phyloP scores from a whole-genome alignment of 2,888 invertebrate species.

The Phymatocera aterrima region DNA sequence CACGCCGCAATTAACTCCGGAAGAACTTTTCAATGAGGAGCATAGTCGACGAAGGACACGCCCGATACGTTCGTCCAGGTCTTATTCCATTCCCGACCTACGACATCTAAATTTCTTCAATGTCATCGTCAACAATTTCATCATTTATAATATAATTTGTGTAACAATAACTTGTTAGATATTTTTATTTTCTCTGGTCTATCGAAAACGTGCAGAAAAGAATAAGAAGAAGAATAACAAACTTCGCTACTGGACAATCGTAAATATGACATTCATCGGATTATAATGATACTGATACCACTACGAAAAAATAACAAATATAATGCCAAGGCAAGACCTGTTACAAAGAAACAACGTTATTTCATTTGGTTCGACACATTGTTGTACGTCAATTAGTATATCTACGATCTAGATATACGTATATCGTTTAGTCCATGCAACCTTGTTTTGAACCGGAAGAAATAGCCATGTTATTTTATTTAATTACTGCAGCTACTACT shows the following conservation, averaged over 20 bases:
- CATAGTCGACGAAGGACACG: slow-evolving; percentile 26
- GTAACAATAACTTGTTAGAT: slow-evolving; percentile 37
- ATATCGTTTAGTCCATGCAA: slow-evolving; percentile 49
- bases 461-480: slow-evolving; percentile 64
- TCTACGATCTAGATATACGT: neutral
- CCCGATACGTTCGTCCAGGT: slow-evolving; percentile 13
- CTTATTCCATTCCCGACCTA: neutral
- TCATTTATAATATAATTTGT: slow-evolving; percentile 43
- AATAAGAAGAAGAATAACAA: neutral
- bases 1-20: neutral
- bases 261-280: slow-evolving; percentile 12
- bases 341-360: slow-evolving; percentile 53
- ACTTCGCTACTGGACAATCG: neutral
- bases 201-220: neutral
- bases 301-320: slow-evolving; percentile 46
- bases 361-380: slow-evolving; percentile 59
- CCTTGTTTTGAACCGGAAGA: slow-evolving; percentile 62
- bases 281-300: slow-evolving; percentile 34
- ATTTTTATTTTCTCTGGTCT: slow-evolving; percentile 42
- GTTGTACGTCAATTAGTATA: slow-evolving; percentile 48
- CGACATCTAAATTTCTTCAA: slow-evolving; percentile 14
- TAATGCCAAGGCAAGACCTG: slow-evolving; percentile 43
- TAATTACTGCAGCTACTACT: slow-evolving; percentile 48
- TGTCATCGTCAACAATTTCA: slow-evolving; percentile 36
- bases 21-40: slow-evolving; percentile 13